Conservation (phyloP, 2,113 vertebrate species). For the Lamprologus sp. region DNA sequence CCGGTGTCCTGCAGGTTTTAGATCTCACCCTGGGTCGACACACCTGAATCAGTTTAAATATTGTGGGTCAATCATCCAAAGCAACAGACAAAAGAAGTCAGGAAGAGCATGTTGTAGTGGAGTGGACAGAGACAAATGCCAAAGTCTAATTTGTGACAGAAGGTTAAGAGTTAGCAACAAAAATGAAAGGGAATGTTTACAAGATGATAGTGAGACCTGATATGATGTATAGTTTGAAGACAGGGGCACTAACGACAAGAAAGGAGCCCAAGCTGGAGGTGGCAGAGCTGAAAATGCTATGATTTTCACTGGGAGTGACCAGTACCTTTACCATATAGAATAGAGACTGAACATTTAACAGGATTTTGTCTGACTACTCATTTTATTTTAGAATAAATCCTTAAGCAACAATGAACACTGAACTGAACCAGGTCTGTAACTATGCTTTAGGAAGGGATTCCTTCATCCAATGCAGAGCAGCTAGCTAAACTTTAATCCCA, state of each 20-base stretch:
- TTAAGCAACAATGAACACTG: not conserved
- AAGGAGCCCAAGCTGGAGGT: not conserved
- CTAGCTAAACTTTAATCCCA: not conserved
- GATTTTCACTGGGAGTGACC: not conserved
- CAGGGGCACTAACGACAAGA: not conserved
- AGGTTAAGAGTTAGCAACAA: not conserved
- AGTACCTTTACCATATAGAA: not conserved
- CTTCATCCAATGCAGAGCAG: not conserved
- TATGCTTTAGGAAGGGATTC: not conserved
- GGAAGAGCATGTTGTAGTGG: not conserved
- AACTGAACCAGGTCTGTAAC: not conserved
- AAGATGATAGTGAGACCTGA: not conserved
- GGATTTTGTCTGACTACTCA: not conserved
- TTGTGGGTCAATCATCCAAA: not conserved
- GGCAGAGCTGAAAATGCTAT: not conserved
- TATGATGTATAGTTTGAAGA: not conserved
- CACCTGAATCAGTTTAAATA: not conserved
- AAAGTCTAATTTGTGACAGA: not conserved
- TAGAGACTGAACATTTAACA: not conserved
- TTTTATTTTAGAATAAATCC: not conserved
- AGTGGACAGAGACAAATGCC: not conserved
- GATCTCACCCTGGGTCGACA: not conserved
- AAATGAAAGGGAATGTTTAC: not conserved
- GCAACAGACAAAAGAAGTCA: not conserved
- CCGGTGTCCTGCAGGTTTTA: not conserved